Evolutionary conservation across 2,797 vertebrate species (phyloP), one percentile per base, ranked within the genome.

Genomic region (Pelodytes ibericus): DNA sequence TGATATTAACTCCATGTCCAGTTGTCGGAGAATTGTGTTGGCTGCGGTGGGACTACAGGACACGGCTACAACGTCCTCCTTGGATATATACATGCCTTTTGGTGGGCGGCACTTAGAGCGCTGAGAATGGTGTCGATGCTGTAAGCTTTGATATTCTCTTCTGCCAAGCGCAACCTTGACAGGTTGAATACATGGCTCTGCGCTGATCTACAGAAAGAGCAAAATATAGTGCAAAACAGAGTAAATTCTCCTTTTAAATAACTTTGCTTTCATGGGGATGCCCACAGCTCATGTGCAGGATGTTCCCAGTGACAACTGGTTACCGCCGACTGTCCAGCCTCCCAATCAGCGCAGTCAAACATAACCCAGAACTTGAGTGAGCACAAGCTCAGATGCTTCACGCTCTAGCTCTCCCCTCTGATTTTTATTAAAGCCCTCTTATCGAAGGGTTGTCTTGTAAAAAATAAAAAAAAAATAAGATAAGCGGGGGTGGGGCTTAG

Each of bases 1-100:
- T 2, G 96, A 98, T 85, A 99, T 96, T 84, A 99, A 88, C 85
- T 99, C 96, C 95, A 96, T 95, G 90, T 99, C 97, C 88, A 99
- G 91, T 82, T 97, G 96, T 61, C 96, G 92, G 68, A 99, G 94
- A 75, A 99, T 94, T 18, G 95, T 95, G 90, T 92, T 97, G 83
- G 97, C 97, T 20, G 97, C 96, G 20, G 92, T 95, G 81, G 94
- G 90, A 75, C 95, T 96, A 90, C 96, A 98, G 84, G 97, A 98
- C 56, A 99, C 94, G 1, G 96, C 96, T 84, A 97, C 91, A 75
- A 98, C 97, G 62, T 99, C 97, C 85, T 99, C 97, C 88, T 97
- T 96, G 61, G 92, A 96, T 85, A 99, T 90, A 87, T 94, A 99
- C 97, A 99, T 99, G 91, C 97, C 97, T 89, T 98, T 99, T 3